A percentile compares a stretch with the other conserved stretches of the same genome.
These are phyloP conservation scores for Vanacampus margaritifer DNA, from an alignment of 2,113 vertebrate genomes.

Conservation along the genomic window DNA sequence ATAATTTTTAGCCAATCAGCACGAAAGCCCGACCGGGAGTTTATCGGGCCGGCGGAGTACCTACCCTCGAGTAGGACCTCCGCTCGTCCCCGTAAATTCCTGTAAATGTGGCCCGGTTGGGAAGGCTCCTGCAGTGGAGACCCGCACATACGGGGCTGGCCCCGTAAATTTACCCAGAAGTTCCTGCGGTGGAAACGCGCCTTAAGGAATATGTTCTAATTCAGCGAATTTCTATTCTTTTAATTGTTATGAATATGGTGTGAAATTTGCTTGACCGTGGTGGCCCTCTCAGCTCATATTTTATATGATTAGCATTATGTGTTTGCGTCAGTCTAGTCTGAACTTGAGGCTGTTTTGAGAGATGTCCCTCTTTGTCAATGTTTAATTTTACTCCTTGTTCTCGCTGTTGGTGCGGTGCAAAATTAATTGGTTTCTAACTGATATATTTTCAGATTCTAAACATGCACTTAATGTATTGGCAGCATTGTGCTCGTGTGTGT, in stretches of 20 bases:
- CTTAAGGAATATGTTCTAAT: too few species aligned
- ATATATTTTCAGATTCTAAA: slow-evolving; percentile 66
- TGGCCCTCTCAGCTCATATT: slow-evolving; percentile 2
- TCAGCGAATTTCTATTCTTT: not conserved
- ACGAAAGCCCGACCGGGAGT: too few species aligned
- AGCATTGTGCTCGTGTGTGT: slow-evolving; percentile 26
- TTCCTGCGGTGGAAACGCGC: too few species aligned
- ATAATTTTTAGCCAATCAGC: too few species aligned
- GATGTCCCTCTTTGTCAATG: slow-evolving; percentile 64
- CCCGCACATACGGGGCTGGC: too few species aligned
- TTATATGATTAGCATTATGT: slow-evolving; percentile 30
- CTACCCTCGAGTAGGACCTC: too few species aligned
- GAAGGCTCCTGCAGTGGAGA: too few species aligned
- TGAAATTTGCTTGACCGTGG: not conserved
- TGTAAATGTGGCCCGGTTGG: too few species aligned
- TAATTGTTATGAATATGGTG: not conserved
- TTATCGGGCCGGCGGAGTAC: too few species aligned
- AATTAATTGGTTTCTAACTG: slow-evolving; percentile 65
- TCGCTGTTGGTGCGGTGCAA: slow-evolving; percentile 61
- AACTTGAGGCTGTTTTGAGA: slow-evolving; percentile 59
- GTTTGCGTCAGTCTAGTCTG: slow-evolving; percentile 51
- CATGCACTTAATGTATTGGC: slow-evolving; percentile 70
- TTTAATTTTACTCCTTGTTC: slow-evolving; percentile 63
- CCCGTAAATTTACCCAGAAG: too few species aligned
- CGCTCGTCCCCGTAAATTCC: too few species aligned